Evolutionary conservation across 2,113 vertebrate genomes (phyloP).

Genomic region (Albula goreensis): DNA sequence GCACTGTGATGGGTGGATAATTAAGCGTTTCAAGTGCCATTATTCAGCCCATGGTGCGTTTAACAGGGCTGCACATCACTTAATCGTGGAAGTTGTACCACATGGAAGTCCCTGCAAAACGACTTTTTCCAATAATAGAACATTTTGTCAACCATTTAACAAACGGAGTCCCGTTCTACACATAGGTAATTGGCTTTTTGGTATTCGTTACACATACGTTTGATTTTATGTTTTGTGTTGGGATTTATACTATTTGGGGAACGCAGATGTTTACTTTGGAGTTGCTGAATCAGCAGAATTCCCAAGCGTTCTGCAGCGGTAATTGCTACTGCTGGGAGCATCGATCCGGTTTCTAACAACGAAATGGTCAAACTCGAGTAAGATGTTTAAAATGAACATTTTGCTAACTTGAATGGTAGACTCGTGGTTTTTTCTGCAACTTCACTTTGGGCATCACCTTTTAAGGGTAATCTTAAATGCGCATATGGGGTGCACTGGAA

Average conservation of each 20-base stretch:
- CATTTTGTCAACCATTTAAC: neutral
- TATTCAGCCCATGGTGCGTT: neutral
- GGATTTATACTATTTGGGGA: neutral
- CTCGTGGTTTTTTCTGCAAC: neutral
- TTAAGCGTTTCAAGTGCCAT: neutral
- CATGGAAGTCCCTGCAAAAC: neutral
- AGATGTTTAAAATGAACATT: neutral
- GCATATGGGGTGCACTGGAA: neutral
- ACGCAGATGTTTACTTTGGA: slow-evolving; percentile 13
- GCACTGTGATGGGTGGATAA: neutral
- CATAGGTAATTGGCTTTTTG: too few species aligned
- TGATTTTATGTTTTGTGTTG: neutral
- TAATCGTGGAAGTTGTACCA: neutral
- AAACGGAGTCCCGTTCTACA: neutral
- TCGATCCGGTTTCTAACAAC: neutral
- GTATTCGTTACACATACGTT: too few species aligned
- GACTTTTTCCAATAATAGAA: neutral
- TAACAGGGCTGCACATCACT: neutral
- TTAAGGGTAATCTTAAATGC: neutral
- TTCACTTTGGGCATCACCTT: neutral
- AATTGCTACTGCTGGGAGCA: neutral
- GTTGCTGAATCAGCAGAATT: slow-evolving; percentile 22
- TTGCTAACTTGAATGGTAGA: neutral
- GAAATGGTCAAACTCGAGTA: neutral
- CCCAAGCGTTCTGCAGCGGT: neutral